These are phyloP conservation scores for Nebria ingens DNA, from an alignment of 1,140 invertebrate genomes.

Conservation along the genomic window DNA sequence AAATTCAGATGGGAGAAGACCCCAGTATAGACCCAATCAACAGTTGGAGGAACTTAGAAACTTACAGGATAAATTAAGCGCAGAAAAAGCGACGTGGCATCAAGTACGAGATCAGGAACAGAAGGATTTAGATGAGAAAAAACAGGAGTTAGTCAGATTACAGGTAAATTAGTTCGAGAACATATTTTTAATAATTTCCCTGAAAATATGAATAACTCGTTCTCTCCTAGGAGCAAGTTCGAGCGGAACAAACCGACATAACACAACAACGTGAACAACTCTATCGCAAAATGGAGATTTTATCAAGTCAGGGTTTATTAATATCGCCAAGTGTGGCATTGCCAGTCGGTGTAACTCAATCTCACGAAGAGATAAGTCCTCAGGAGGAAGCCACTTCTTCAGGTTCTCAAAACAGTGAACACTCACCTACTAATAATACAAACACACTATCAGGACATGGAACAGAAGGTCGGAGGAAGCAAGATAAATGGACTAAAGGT, in stretches of 20 bases:
- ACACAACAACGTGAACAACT: conserved; percentile 77
- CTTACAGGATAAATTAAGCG: conserved; percentile 62
- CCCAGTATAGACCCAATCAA: conserved; percentile 54
- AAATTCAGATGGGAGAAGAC: conserved; percentile 38
- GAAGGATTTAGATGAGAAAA: conserved; percentile 54
- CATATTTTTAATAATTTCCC: conserved; percentile 12
- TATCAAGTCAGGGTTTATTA: conserved; percentile 61
- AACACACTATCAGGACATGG: conserved; percentile 22
- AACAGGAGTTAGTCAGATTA: conserved; percentile 42
- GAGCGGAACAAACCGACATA: conserved; percentile 69
- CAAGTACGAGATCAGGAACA: conserved; percentile 49
- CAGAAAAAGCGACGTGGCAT: conserved; percentile 69
- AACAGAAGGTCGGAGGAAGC: conserved; percentile 26
- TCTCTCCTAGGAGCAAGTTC: conserved; percentile 55
- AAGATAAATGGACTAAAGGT: conserved; percentile 46
- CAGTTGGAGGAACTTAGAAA: conserved; percentile 63
- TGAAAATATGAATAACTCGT: too few species aligned
- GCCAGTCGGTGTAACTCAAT: conserved; percentile 15
- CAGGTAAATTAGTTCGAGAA: conserved; percentile 32
- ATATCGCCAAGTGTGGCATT: conserved; percentile 39
- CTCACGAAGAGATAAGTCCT: not conserved
- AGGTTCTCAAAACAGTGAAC: not conserved
- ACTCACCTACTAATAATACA: conserved; percentile 5
- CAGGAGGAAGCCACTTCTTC: not conserved
- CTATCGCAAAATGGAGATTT: conserved; percentile 68